phyloP scores from a whole-genome alignment of 2,888 invertebrate species.

The Plagiodera versicolora region DNA sequence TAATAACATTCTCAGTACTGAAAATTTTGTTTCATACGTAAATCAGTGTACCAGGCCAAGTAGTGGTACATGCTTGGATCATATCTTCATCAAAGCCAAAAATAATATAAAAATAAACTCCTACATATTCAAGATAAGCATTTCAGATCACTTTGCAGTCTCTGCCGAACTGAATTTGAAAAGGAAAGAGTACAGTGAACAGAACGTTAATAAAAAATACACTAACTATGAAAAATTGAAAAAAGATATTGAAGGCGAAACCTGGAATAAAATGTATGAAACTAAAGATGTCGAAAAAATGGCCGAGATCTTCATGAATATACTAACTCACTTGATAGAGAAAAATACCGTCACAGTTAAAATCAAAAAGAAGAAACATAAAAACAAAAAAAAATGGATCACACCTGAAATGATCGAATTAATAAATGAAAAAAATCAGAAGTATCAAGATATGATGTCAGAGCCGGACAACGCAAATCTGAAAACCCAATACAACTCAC shows the following conservation, averaged over 20 bases:
- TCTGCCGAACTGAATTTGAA: slow-evolving; percentile 3
- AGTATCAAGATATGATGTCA: neutral
- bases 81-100: slow-evolving; percentile 3
- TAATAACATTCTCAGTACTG: slow-evolving; percentile 4
- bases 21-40: slow-evolving; percentile 1
- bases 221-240: neutral
- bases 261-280: neutral
- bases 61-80: slow-evolving; percentile 6
- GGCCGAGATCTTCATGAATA: neutral
- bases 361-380: slow-evolving; percentile 4
- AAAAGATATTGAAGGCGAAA: slow-evolving; percentile 1
- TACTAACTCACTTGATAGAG: slow-evolving; percentile 2
- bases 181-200: neutral
- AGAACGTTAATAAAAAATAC: neutral
- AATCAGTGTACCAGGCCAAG: slow-evolving; percentile 3
- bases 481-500: neutral
- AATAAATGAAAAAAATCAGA: slow-evolving; percentile 1
- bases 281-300: neutral
- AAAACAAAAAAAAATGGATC: slow-evolving; percentile 1
- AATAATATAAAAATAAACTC: neutral
- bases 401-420: slow-evolving; percentile 1
- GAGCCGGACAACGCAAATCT: neutral
- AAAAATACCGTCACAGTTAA: slow-evolving; percentile 3
- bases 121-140: slow-evolving; percentile 3
- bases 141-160: slow-evolving; percentile 3